Conservation (phyloP, 2,113 vertebrate genomes). For the Microtus montanus region DNA sequence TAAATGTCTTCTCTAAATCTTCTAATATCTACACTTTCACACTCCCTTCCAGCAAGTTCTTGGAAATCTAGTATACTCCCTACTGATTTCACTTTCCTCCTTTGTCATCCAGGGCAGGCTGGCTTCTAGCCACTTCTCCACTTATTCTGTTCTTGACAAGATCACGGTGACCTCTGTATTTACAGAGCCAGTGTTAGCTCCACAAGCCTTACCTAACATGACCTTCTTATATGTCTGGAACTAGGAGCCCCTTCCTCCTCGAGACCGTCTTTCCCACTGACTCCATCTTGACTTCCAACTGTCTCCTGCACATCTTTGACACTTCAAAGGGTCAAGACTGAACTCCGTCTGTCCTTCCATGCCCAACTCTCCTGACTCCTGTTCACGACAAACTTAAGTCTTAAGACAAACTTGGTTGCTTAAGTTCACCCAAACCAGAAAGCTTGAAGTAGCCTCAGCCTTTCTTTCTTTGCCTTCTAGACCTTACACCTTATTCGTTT, state of each 20-base stretch:
- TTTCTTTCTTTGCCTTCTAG: background rate
- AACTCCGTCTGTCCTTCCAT: conserved; percentile 32
- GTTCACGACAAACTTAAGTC: background rate
- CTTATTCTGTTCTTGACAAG: conserved; percentile 64
- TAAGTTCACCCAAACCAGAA: conserved; percentile 13
- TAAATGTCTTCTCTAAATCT: background rate
- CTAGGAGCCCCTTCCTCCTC: background rate
- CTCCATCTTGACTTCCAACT: background rate
- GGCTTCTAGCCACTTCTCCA: conserved; percentile 69
- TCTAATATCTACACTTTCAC: background rate
- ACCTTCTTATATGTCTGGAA: conserved; percentile 59
- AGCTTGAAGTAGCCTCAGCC: background rate
- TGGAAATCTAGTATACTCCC: conserved; percentile 73
- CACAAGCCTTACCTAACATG: conserved; percentile 56
- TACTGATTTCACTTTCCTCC: conserved; percentile 70
- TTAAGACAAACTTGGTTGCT: too few relatives aligned
- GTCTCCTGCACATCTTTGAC: background rate
- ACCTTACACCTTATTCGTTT: background rate
- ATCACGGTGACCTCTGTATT: conserved; percentile 70
- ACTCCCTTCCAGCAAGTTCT: conserved; percentile 53
- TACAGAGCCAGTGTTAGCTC: conserved; percentile 42
- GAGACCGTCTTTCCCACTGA: background rate
- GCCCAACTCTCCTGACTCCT: conserved; percentile 24
- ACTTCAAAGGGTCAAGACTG: conserved; percentile 8
- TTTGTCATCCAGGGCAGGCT: conserved; percentile 58